Base-by-base conservation (phyloP, 2,888 invertebrate genomes). In the Nemurella pictetii region DNA sequence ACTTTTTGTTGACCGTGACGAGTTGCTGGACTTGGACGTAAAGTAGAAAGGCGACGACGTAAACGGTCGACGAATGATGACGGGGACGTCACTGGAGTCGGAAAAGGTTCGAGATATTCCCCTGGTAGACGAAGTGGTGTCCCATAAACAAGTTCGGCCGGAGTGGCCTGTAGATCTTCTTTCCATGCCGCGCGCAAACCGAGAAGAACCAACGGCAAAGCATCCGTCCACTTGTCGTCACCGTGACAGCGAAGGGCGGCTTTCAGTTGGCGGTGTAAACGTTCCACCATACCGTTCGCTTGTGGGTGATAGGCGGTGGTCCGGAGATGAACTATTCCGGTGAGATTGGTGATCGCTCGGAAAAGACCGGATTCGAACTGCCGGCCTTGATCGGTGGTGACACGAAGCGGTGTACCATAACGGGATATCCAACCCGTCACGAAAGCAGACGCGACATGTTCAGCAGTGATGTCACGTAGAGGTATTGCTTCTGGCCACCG, bases 401-500 rank as follows among this genome's bases (percentile, higher is more conserved):
- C 87, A 1, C 35, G 85, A 91, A 15, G 89, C 87, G 0, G 91
- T 91, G 85, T 89, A 91, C 12, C 90, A 87, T 83, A 88, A 9
- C 84, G 83, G 28, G 90, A 84, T 0, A 92, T 88, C 91, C 91
- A 92, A 0, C 87, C 86, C 0, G 83, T 72, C 26, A 89, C 84
- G 5, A 91, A 88, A 0, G 89, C 88, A n/a, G 86, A 83, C 0
- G 89, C 90, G 0, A 89, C 89, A 0, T 89, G 89, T 84, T 89
- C 89, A 0, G 90, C 90, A 0, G 89, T 89, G n/a, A 90, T 90
- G 83, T 90, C 88, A 0, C 30, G 12, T 0, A 90, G 77, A 0
- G 90, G 90, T 12, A 88, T 85, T 0, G 87, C 89, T 85, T 90
- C 90, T n/a, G 90, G 89, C 90, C 90, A 90, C 5, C 90, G 87